Evolutionary conservation across 53 echinoderm and acorn worm genomes (phyloP).

Genomic region (Mesocentrotus franciscanus): DNA sequence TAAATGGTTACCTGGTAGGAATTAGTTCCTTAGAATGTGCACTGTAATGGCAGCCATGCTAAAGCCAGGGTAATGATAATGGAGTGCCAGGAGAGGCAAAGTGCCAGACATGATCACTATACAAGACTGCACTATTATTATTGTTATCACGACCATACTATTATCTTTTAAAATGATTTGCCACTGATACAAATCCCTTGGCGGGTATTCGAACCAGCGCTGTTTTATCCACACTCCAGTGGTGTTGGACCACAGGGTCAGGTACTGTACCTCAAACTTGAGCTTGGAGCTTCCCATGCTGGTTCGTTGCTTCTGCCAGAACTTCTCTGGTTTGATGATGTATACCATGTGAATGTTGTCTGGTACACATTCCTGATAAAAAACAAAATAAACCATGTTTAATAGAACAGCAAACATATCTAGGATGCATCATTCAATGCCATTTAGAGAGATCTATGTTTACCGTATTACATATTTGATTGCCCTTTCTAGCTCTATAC

Average conservation of each 20-base stretch:
- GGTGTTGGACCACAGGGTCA: neutral
- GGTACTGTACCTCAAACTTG: constrained; percentile 90
- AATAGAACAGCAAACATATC: neutral
- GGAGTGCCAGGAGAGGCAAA: too few species aligned
- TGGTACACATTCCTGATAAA: constrained; percentile 87
- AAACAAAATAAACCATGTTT: neutral
- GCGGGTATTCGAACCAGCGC: neutral
- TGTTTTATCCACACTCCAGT: neutral
- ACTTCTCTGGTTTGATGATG: constrained; percentile 98
- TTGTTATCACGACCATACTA: too few species aligned
- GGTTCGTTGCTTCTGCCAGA: constrained; percentile 98
- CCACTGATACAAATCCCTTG: neutral
- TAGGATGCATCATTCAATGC: neutral
- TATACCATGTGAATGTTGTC: constrained; percentile 89
- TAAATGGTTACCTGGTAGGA: too few species aligned
- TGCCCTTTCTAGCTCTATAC: too few species aligned
- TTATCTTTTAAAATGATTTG: too few species aligned
- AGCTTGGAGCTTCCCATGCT: constrained; percentile 96
- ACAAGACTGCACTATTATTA: too few species aligned
- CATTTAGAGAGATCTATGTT: neutral
- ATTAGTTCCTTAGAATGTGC: too few species aligned
- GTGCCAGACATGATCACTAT: too few species aligned
- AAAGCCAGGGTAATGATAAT: too few species aligned
- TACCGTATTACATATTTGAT: too few species aligned
- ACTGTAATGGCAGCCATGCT: too few species aligned